A percentile compares a stretch with the other conserved stretches of the same genome.
Conservation (phyloP, 2,113 vertebrate species). For the Echinops telfairi region DNA sequence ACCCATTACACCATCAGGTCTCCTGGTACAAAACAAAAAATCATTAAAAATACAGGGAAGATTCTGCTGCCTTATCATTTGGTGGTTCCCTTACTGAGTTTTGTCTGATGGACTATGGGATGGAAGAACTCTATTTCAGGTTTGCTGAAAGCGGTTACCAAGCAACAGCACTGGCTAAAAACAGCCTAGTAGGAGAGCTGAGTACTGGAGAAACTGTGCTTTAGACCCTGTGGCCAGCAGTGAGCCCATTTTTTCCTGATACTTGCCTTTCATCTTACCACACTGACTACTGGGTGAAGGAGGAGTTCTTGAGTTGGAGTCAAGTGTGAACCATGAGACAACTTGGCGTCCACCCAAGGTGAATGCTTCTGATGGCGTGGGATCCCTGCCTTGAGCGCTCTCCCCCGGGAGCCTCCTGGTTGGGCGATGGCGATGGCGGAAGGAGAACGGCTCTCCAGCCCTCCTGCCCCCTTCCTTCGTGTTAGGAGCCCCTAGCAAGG, state of each 20-base stretch:
- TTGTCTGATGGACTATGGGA: neutral
- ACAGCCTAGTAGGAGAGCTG: neutral
- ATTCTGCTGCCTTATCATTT: neutral
- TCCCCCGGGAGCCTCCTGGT: too few relatives aligned
- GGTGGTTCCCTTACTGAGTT: neutral
- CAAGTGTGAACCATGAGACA: neutral
- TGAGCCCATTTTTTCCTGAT: too few relatives aligned
- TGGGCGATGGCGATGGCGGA: neutral
- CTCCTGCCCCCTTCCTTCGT: neutral
- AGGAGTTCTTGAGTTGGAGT: neutral
- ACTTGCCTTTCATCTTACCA: accelerated
- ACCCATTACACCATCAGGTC: too few relatives aligned
- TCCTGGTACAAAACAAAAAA: too few relatives aligned
- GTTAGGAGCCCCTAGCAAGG: too few relatives aligned
- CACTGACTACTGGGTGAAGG: neutral
- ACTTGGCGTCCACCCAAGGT: neutral
- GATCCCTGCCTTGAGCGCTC: accelerated
- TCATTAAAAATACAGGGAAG: neutral
- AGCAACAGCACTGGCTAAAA: neutral
- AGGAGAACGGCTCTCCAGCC: neutral
- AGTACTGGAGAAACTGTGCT: neutral
- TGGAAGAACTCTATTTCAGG: neutral
- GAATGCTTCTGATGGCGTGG: accelerated
- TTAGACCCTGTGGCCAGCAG: neutral
- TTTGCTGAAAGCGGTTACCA: neutral